Evolutionary conservation across 2,113 vertebrate genomes (phyloP).

Genomic region (Pelmatolapia mariae): DNA sequence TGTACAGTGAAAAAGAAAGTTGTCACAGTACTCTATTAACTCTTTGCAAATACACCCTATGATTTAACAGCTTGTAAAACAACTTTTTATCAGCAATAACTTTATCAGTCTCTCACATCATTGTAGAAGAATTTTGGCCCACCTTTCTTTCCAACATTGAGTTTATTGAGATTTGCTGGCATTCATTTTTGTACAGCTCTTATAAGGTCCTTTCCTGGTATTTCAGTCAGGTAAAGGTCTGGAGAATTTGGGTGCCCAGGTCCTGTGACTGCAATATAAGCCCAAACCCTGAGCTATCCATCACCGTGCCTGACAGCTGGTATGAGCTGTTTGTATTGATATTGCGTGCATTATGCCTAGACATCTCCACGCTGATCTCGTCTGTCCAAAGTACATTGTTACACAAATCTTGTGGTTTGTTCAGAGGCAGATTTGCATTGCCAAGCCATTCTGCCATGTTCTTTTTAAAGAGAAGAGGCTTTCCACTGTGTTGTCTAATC

Average conservation of each 20-base stretch:
- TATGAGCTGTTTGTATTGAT: not conserved
- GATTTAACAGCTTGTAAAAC: not conserved
- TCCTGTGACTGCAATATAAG: not conserved
- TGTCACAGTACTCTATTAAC: not conserved
- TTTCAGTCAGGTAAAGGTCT: not conserved
- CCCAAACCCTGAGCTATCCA: not conserved
- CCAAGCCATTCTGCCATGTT: not conserved
- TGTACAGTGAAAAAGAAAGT: not conserved
- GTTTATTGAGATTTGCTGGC: not conserved
- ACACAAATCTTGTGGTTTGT: not conserved
- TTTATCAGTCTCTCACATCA: not conserved
- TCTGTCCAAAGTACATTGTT: not conserved
- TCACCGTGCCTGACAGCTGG: not conserved
- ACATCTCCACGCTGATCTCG: not conserved
- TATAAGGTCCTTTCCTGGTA: not conserved
- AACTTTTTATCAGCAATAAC: not conserved
- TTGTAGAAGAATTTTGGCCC: accelerated
- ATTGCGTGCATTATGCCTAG: not conserved
- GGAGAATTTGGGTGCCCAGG: not conserved
- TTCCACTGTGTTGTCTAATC: accelerated
- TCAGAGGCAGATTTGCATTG: not conserved
- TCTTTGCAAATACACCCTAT: not conserved
- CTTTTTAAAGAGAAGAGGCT: not conserved
- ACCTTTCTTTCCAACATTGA: not conserved
- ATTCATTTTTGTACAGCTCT: too few relatives aligned